These are phyloP conservation scores for Argyrosomus japonicus DNA, from an alignment of 2,113 vertebrate species.

Conservation along the genomic window DNA sequence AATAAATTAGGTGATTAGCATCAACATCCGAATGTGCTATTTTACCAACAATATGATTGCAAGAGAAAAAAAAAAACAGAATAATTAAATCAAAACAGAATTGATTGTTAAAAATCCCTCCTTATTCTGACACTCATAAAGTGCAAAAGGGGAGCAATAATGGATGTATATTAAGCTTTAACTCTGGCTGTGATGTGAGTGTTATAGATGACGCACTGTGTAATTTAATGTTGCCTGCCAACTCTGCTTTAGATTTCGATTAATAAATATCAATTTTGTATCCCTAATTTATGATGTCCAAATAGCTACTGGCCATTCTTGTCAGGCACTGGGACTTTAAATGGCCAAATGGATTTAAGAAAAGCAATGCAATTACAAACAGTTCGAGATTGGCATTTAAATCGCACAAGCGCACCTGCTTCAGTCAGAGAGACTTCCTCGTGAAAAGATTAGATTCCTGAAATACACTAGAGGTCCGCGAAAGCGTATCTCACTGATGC, in stretches of 20 bases:
- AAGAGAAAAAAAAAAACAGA: neutral
- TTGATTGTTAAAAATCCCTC: conserved; percentile 26
- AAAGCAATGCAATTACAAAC: conserved; percentile 39
- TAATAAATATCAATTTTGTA: conserved; percentile 38
- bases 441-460: conserved; percentile 34
- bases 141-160: conserved; percentile 8
- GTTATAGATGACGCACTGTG: conserved; percentile 27
- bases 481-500: conserved; percentile 9
- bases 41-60: conserved; percentile 18
- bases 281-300: conserved; percentile 45
- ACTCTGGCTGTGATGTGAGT: conserved; percentile 12
- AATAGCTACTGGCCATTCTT: conserved; percentile 33
- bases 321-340: conserved; percentile 20
- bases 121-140: conserved; percentile 10
- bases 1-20: conserved; percentile 48
- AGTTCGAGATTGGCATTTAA: conserved; percentile 42
- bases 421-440: conserved; percentile 12
- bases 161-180: conserved; percentile 12
- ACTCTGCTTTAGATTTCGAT: conserved; percentile 31
- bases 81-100: conserved; percentile 46
- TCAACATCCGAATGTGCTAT: conserved; percentile 27
- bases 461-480: conserved; percentile 4
- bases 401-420: conserved; percentile 2
- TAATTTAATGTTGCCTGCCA: conserved; percentile 44
- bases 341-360: conserved; percentile 35